These are phyloP conservation scores for Heteronetta atricapilla DNA, from an alignment of 2,113 vertebrate species.

Conservation along the genomic window DNA sequence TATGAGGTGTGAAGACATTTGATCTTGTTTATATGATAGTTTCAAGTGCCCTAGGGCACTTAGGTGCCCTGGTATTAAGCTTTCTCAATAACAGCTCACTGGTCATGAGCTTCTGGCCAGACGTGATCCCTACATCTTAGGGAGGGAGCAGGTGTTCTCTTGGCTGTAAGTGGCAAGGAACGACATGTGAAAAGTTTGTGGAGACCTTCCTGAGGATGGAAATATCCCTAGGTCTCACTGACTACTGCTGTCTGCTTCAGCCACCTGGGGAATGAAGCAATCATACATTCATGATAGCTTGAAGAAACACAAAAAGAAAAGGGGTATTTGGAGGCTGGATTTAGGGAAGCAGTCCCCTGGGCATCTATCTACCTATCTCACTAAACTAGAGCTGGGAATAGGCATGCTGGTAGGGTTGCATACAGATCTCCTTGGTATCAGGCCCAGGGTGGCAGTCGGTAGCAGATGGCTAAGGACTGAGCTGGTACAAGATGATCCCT, in stretches of 20 bases:
- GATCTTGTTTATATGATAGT: background rate
- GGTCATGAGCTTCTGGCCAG: background rate
- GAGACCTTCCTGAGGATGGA: background rate
- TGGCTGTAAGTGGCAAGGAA: background rate
- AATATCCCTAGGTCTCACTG: background rate
- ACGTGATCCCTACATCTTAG: background rate
- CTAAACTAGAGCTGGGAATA: background rate
- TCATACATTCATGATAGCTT: background rate
- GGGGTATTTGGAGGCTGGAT: background rate
- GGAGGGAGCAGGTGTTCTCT: background rate
- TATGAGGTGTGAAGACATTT: background rate
- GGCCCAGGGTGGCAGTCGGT: background rate
- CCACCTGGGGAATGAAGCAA: background rate
- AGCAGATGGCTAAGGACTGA: background rate
- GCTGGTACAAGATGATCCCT: background rate
- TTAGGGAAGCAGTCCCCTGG: background rate
- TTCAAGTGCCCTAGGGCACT: background rate
- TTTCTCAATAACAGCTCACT: background rate
- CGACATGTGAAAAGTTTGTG: background rate
- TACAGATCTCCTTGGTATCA: background rate
- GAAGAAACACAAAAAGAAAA: background rate
- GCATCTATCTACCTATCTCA: too few species aligned
- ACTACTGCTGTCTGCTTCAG: background rate
- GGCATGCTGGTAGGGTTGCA: background rate
- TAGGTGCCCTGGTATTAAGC: background rate